phyloP scores from a whole-genome alignment of 2,797 vertebrate species.

The Scleropages formosus region DNA sequence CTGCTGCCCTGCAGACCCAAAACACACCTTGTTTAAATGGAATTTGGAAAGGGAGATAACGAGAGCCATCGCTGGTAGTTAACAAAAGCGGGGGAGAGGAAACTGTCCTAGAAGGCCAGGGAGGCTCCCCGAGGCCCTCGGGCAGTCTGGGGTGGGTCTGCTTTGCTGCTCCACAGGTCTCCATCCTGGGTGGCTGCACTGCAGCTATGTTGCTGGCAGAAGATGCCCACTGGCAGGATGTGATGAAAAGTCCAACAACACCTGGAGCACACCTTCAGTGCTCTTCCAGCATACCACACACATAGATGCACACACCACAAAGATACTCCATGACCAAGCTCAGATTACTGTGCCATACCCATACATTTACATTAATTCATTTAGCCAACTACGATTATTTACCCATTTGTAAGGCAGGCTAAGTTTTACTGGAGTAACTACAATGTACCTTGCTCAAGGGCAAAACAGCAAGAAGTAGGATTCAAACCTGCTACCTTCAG shows the following conservation, averaged over 20 bases:
- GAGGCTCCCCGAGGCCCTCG: slow-evolving; percentile 12
- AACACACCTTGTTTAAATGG: slow-evolving; percentile 58
- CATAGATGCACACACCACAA: too few relatives aligned
- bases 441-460: too few relatives aligned
- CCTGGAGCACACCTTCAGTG: slow-evolving; percentile 35
- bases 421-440: too few relatives aligned
- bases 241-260: slow-evolving; percentile 47
- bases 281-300: too few relatives aligned
- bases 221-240: slow-evolving; percentile 43
- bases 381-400: too few relatives aligned
- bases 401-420: too few relatives aligned
- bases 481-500: too few relatives aligned
- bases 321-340: neutral
- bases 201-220: slow-evolving; percentile 31
- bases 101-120: slow-evolving; percentile 16
- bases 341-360: neutral
- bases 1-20: slow-evolving; percentile 69
- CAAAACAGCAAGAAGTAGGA: too few relatives aligned
- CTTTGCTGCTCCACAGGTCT: slow-evolving; percentile 46
- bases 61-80: slow-evolving; percentile 38
- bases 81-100: slow-evolving; percentile 47
- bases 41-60: slow-evolving; percentile 45
- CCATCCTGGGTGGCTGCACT: slow-evolving; percentile 56
- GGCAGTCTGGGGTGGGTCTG: slow-evolving; percentile 43
- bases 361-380: too few relatives aligned